phyloP scores from a whole-genome alignment of 2,113 vertebrate genomes.

The Rattus rattus region DNA sequence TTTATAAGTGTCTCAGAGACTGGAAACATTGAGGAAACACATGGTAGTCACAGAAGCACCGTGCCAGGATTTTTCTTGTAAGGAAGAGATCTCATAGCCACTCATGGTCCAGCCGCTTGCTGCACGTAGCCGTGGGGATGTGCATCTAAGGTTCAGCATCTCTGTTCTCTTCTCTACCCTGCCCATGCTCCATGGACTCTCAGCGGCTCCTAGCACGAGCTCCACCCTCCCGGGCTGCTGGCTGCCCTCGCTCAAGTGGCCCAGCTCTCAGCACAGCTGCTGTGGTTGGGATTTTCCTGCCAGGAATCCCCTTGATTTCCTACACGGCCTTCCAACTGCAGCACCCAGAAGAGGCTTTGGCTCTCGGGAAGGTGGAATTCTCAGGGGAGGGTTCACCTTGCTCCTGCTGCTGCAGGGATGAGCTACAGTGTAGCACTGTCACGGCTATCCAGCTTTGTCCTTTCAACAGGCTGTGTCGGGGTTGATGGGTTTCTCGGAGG shows the following conservation, averaged over 20 bases:
- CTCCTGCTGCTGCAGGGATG: background rate
- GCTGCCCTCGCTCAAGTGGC: background rate
- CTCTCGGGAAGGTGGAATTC: background rate
- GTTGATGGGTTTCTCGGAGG: background rate
- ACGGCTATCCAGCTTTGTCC: background rate
- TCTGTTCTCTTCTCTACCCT: background rate
- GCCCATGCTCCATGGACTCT: background rate
- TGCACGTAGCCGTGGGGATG: fast-evolving
- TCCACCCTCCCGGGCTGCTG: background rate
- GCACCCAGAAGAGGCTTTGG: background rate
- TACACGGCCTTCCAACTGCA: background rate
- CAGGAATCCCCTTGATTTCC: background rate
- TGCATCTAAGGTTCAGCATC: background rate
- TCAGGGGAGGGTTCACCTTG: background rate
- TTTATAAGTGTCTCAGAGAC: background rate
- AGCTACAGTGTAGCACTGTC: background rate
- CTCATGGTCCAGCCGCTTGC: background rate
- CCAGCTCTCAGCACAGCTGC: background rate
- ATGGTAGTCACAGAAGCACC: background rate
- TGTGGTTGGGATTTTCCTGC: background rate
- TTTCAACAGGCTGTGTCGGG: background rate
- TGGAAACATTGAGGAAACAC: background rate
- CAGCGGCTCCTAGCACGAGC: background rate
- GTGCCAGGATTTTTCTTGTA: background rate
- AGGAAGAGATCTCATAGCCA: background rate